Conservation (phyloP, 2,113 vertebrate genomes). For the Neolamprologus caudopunctatus region DNA sequence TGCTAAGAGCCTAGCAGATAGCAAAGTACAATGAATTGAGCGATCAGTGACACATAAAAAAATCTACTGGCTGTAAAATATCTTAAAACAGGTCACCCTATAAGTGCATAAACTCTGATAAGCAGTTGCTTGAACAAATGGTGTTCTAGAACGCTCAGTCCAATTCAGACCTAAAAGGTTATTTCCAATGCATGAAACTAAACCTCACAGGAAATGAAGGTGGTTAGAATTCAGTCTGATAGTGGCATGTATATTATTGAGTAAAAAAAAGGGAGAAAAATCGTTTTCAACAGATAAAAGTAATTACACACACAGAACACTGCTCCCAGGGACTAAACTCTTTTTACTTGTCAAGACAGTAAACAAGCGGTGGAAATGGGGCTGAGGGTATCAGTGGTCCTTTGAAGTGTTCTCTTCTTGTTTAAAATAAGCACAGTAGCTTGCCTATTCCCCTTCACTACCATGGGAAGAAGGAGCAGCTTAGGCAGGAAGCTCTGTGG, state of each 20-base stretch:
- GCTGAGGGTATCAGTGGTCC: slow-evolving; percentile 33
- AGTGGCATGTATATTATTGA: slow-evolving; percentile 15
- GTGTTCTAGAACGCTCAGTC: background rate
- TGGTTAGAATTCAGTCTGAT: slow-evolving; percentile 24
- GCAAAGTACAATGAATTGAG: background rate
- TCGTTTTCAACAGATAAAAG: slow-evolving; percentile 12
- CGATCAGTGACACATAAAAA: background rate
- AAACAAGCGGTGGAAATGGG: slow-evolving; percentile 47
- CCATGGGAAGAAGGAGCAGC: background rate
- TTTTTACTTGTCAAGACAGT: slow-evolving; percentile 41
- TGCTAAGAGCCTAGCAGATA: background rate
- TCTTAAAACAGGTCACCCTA: background rate
- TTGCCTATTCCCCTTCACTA: slow-evolving; percentile 23
- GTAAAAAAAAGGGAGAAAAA: background rate
- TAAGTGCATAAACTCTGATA: background rate
- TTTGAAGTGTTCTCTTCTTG: slow-evolving; percentile 49
- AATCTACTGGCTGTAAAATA: background rate
- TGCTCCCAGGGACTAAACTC: slow-evolving; percentile 25
- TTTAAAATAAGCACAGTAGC: slow-evolving; percentile 51
- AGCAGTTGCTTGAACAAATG: background rate
- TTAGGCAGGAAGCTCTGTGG: slow-evolving; percentile 46
- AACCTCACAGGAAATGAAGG: background rate
- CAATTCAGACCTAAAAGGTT: background rate
- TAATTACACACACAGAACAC: slow-evolving; percentile 21
- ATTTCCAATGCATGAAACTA: slow-evolving; percentile 4